Evolutionary conservation across 2,888 invertebrate species (phyloP).

Genomic region (Chelonus formosanus): DNA sequence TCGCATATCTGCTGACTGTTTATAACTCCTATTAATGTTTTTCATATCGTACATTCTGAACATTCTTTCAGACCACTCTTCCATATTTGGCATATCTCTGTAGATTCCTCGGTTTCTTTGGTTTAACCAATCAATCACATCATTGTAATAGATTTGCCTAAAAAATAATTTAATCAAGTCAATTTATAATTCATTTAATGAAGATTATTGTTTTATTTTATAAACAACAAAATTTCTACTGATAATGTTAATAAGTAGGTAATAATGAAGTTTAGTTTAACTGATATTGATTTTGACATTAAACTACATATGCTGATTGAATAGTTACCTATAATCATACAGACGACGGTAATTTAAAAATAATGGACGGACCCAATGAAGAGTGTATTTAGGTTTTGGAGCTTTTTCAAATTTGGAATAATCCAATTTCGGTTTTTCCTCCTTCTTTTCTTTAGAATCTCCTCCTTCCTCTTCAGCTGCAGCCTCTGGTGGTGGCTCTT

Average conservation of each 20-base stretch:
- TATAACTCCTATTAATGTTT: conserved; percentile 53
- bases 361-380: conserved; percentile 87
- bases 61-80: conserved; percentile 87
- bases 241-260: too few species aligned
- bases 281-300: too few species aligned
- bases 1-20: conserved; percentile 58
- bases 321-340: conserved; percentile 74
- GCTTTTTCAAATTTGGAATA: conserved; percentile 63
- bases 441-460: conserved; percentile 65
- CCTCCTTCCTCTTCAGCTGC: conserved; percentile 64
- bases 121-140: conserved; percentile 84
- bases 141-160: conserved; percentile 84
- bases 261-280: too few species aligned
- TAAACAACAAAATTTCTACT: too few species aligned
- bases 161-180: not conserved
- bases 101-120: conserved; percentile 75
- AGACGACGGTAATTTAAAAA: conserved; percentile 84
- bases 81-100: conserved; percentile 79
- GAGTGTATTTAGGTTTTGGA: conserved; percentile 76
- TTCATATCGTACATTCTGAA: conserved; percentile 73
- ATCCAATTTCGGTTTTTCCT: conserved; percentile 55
- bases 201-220: not conserved
- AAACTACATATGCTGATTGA: too few species aligned
- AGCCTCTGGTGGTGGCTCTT: conserved; percentile 51
- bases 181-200: not conserved